These are phyloP conservation scores for Cheirogaleus medius DNA, from an alignment of 2,113 vertebrate genomes.

Conservation along the genomic window DNA sequence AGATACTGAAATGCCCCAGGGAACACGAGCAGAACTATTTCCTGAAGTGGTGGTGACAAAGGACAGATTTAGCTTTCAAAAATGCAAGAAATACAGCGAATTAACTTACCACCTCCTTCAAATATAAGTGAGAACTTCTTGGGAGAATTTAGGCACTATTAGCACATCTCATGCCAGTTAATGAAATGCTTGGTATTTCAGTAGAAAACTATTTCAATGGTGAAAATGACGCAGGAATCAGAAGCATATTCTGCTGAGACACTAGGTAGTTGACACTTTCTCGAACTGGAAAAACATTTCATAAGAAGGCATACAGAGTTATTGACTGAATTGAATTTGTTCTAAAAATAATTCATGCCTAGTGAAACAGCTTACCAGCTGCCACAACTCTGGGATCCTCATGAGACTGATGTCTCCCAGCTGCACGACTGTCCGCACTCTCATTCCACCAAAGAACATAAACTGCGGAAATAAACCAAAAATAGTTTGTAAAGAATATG, in stretches of 20 bases:
- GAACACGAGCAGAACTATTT: conserved; percentile 8
- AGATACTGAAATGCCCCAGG: neutral
- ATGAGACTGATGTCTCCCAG: conserved; percentile 88
- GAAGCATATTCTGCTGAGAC: conserved; percentile 89
- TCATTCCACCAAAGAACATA: conserved; percentile 93
- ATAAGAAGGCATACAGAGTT: conserved; percentile 48
- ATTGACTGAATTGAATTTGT: neutral
- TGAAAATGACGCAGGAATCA: conserved; percentile 90
- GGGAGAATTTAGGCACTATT: neutral
- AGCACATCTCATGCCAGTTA: neutral
- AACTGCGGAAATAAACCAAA: conserved; percentile 84
- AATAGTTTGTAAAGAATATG: neutral
- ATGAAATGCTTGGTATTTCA: neutral
- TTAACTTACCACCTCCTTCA: conserved; percentile 46
- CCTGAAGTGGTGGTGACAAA: neutral
- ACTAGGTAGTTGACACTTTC: conserved; percentile 88
- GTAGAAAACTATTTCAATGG: conserved; percentile 86
- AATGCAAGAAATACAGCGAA: neutral
- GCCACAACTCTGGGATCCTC: conserved; percentile 92
- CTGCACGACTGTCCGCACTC: conserved; percentile 88
- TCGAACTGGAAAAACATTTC: conserved; percentile 86
- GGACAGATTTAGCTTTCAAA: conserved; percentile 20
- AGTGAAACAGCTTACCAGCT: conserved; percentile 88
- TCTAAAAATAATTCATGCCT: neutral
- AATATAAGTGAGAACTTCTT: neutral